Evolutionary conservation across 2,888 invertebrate genomes (phyloP), one percentile per base, ranked within the genome.

Genomic region (Luffia ferchaultella): DNA sequence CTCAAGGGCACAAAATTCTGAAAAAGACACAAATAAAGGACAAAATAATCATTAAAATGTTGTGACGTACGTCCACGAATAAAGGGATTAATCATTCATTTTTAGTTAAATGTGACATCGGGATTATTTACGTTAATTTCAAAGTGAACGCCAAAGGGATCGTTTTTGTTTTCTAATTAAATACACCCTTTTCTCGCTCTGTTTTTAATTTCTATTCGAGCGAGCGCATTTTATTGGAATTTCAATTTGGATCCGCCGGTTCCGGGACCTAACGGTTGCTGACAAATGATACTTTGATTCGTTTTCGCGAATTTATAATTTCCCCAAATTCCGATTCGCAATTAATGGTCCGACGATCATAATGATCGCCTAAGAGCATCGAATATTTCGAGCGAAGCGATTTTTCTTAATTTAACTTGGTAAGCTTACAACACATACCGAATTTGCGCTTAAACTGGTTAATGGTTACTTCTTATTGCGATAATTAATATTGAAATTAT

Each of bases 201-300:
- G 58, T 64, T 65, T 65, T 66, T 61, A 62, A 62, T 62, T 64
- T 66, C 59, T 61, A 54, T 51, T 50, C 54, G 57, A 55, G 57
- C 58, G 59, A 53, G 52, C 42, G 54, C 57, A 55, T 67, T 67
- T 66, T 68, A 68, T 64, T 65, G 63, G 57, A 66, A 64, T 63
- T 63, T 56, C 59, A 63, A 66, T 68, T 60, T 59, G 51, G 52
- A 54, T 12, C 30, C 30, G 30, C 30, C 12, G n/a, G 3, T 30
- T 3, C 30, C 30, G 30, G 30, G 30, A 30, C 30, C 30, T 30
- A 30, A 30, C 30, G 30, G 3, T 30, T 12, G 12, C 30, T 30
- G 30, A 30, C 30, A 30, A 30, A 30, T 30, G 30, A 30, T 30
- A 30, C 30, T 30, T 30, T 30, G 30, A 30, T 30, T 30, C 30